Conservation (phyloP, 2,113 vertebrate species). For the Pycnonotus jocosus region DNA sequence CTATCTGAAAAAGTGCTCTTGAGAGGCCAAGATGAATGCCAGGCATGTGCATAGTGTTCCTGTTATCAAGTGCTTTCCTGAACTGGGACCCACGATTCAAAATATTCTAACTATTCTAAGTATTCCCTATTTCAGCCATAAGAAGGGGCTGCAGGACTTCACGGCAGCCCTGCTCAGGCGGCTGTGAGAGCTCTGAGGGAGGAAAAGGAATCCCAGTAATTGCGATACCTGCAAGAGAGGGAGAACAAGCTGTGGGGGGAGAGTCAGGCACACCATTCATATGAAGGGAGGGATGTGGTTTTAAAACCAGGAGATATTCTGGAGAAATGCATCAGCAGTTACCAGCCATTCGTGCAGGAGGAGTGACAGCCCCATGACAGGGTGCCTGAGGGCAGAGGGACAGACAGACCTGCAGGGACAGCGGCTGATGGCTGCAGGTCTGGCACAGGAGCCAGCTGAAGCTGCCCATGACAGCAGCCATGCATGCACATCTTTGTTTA, state of each 20-base stretch:
- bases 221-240: neutral
- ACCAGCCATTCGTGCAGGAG: neutral
- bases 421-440: neutral
- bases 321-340: neutral
- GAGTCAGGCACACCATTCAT: no score
- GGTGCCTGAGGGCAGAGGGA: neutral
- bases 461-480: neutral
- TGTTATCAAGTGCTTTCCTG: conserved; percentile 34
- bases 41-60: conserved; percentile 32
- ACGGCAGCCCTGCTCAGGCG: neutral
- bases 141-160: neutral
- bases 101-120: conserved; percentile 10
- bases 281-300: neutral
- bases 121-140: conserved; percentile 1
- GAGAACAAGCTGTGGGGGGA: neutral
- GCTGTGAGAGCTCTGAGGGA: conserved; percentile 12
- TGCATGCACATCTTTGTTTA: neutral
- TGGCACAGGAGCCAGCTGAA: neutral
- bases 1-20: conserved; percentile 12
- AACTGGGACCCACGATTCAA: neutral
- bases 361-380: neutral
- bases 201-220: conserved; percentile 34
- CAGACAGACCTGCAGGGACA: neutral
- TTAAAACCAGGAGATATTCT: neutral
- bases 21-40: neutral